Percentiles rank a stretch among this genome's conserved stretches.
Conservation (phyloP, 2,888 invertebrate species). For the Nephrotoma flavescens region DNA sequence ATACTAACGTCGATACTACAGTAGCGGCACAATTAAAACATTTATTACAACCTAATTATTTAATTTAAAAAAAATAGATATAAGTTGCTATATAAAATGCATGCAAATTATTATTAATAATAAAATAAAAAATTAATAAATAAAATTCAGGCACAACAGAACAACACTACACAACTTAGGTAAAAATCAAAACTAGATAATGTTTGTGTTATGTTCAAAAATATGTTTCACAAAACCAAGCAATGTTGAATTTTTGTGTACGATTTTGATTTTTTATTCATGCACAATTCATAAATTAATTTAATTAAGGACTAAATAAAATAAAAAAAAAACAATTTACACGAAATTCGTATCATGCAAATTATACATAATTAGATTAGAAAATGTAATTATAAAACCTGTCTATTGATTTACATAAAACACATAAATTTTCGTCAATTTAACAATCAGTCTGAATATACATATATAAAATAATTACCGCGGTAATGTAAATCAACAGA, state of each 20-base stretch:
- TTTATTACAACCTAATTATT: neutral
- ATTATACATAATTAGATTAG: neutral
- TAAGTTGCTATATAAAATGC: neutral
- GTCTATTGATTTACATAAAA: neutral
- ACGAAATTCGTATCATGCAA: neutral
- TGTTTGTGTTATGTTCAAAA: neutral
- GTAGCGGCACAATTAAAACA: neutral
- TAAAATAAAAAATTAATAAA: conserved; percentile 7
- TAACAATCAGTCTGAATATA: neutral
- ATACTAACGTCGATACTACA: neutral
- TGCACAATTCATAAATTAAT: neutral
- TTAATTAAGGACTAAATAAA: neutral
- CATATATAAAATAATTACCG: neutral
- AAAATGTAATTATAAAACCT: neutral
- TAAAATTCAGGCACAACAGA: conserved; percentile 7
- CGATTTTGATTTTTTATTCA: neutral
- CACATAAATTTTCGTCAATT: neutral
- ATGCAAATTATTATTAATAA: neutral
- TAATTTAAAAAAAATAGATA: neutral
- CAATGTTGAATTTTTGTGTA: neutral
- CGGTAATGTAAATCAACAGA: neutral
- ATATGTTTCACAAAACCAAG: neutral
- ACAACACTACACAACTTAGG: neutral
- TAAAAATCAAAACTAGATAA: neutral
- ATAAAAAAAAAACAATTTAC: neutral